Evolutionary conservation across 2,888 invertebrate genomes (phyloP).

Genomic region (Raillietiella orientalis): DNA sequence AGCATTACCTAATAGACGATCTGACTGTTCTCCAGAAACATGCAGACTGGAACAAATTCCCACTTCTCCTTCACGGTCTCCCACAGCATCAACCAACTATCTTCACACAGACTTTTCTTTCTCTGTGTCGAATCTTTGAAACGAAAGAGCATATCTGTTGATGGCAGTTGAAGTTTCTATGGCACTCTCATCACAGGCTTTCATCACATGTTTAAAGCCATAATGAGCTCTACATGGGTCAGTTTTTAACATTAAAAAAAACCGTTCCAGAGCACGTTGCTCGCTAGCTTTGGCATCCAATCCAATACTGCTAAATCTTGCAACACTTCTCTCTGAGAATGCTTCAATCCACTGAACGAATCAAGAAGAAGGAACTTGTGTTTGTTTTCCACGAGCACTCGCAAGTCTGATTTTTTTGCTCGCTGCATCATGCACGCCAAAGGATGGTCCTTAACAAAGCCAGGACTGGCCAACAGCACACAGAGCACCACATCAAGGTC

Average conservation of each 20-base stretch:
- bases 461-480: conserved; percentile 78
- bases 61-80: conserved; percentile 69
- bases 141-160: conserved; percentile 88
- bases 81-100: conserved; percentile 64
- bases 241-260: conserved; percentile 58
- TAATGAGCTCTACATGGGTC: conserved; percentile 89
- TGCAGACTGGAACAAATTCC: conserved; percentile 95
- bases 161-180: conserved; percentile 71
- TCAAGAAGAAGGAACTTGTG: conserved; percentile 80
- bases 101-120: conserved; percentile 64
- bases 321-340: conserved; percentile 49
- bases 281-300: conserved; percentile 70
- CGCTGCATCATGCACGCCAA: conserved; percentile 72
- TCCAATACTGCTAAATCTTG: conserved; percentile 16
- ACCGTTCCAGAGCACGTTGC: conserved; percentile 59
- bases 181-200: conserved; percentile 64
- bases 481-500: conserved; percentile 89
- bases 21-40: conserved; percentile 89
- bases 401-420: conserved; percentile 67
- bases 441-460: conserved; percentile 92
- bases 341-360: conserved; percentile 90
- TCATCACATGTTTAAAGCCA: conserved; percentile 64
- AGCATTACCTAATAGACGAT: conserved; percentile 79
- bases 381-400: conserved; percentile 64
- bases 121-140: conserved; percentile 40